Evolutionary conservation across 2,113 vertebrate genomes (phyloP).

Genomic region (Pipa parva): DNA sequence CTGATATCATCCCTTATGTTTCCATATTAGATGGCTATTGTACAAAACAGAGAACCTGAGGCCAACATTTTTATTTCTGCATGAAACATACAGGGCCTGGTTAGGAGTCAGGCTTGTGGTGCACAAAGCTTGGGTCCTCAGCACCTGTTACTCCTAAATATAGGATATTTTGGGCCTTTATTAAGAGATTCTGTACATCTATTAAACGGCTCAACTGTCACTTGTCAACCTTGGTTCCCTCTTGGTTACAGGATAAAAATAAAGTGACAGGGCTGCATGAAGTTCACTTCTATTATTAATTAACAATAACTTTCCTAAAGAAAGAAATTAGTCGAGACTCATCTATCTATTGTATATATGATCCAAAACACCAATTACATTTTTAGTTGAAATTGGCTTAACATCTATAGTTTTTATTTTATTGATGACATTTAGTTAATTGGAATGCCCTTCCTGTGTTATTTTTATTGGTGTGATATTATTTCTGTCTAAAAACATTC

Average conservation of each 20-base stretch:
- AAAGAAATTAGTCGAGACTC: too few species aligned
- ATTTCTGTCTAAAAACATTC: too few species aligned
- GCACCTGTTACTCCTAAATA: conserved; percentile 57
- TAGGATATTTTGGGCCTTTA: conserved; percentile 41
- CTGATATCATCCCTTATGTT: conserved; percentile 51
- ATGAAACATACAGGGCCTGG: conserved; percentile 7
- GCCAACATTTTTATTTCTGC: conserved; percentile 54
- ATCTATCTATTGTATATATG: too few species aligned
- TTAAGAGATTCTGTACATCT: neutral
- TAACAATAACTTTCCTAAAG: neutral
- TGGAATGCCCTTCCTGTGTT: too few species aligned
- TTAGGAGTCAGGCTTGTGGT: conserved; percentile 45
- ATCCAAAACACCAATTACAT: too few species aligned
- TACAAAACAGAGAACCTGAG: conserved; percentile 51
- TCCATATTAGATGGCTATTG: conserved; percentile 46
- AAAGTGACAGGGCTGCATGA: conserved; percentile 13
- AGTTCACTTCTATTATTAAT: neutral
- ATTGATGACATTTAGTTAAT: too few species aligned
- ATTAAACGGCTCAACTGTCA: conserved; percentile 50
- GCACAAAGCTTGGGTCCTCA: conserved; percentile 30
- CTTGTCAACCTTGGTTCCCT: conserved; percentile 42
- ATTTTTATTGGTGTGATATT: too few species aligned
- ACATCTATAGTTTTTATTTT: too few species aligned
- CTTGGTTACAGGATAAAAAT: conserved; percentile 41
- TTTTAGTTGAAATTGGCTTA: too few species aligned